Base-by-base conservation (phyloP, 2,888 invertebrate species). In the Hecatera dysodea region DNA sequence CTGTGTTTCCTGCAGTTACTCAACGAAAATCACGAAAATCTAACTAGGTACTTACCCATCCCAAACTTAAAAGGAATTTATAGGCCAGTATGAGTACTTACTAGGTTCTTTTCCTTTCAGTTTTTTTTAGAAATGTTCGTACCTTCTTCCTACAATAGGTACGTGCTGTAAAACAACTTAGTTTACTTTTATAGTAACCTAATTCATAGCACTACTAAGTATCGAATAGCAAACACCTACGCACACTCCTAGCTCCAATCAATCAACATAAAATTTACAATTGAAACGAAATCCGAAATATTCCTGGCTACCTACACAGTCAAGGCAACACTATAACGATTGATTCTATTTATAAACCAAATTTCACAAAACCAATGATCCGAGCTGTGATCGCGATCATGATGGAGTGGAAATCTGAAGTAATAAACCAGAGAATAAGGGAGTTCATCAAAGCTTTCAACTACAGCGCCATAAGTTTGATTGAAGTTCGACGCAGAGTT, bases 401-500 rank as follows among this genome's bases (percentile, higher is more conserved):
- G 81, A 78, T 77, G 73, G 77, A 78, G 75, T 81, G 7, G 65
- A 78, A 83, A 70, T 76, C 62, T 68, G 36, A 76, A 80, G 75
- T 78, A 78, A 78, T 78, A 82, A 75, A 39, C 66, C 36, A 29
- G 53, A 67, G 73, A 82, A 72, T 74, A 66, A 67, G 60, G 77
- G 80, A 69, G 61, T 70, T 75, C 74, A 75, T 86, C 81, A 82
- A 81, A 80, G 81, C 80, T 82, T 80, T 86, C 80, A 83, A 82
- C 79, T 78, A 80, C 81, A 83, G 71, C 71, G 70, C 63, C 75
- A 63, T 82, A 87, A 88, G 83, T 88, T 88, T 86, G 83, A 87
- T 87, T 85, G 86, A 84, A 86, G 74, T 87, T 84, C 68, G 73
- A 75, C 81, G 75, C 82, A 67, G 72, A 83, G 75, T 85, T 86